Evolutionary conservation across 2,888 invertebrate genomes (phyloP), one percentile per base, ranked within the genome.

Genomic region (Pherbina coryleti): DNA sequence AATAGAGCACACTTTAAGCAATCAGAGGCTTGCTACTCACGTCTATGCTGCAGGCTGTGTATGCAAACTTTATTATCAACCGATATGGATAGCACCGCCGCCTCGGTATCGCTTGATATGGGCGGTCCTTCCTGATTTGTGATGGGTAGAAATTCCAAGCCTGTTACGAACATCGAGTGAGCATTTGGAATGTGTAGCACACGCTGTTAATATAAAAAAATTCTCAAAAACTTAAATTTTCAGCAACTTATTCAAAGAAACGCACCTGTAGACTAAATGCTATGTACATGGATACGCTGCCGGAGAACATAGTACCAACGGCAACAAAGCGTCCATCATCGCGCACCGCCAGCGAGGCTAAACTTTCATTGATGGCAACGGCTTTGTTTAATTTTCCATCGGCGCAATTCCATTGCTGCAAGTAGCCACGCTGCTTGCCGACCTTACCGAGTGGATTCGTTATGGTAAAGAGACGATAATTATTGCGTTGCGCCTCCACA

Each of bases 141-240:
- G 79, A 92, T 92, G 37, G 97, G 96, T 84, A 98, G 91, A 91
- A 99, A 99, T 91, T 96, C 95, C 83, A 99, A 91, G 14, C 98
- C 98, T 73, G 99, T 99, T 81, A 99, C 96, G 91, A 99, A 99
- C 94, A 98, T 97, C 86, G 95, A 95, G 92, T 99, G 98, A 80
- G 96, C 97, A 86, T 93, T 93, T 82, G 93, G 91, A 88, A 98
- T 93, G 90, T 95, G 94, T 84, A 97, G 92, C 81, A 97, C 93
- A 84, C 94, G 93, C 95, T 97, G 90, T 5, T 90, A 88, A 28
- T 31, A 14, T 17, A 44, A 11, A 28, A 9, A 11, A 57, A 71
- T 34, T 2, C 53, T 11, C 1, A 44, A 44, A 11, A 44, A 44
- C 11, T 44, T 19, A 19, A 55, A 55, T 19, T 55, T 22, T 3